Evolutionary conservation across 2,888 invertebrate species (phyloP).

Genomic region (Leucania comma): DNA sequence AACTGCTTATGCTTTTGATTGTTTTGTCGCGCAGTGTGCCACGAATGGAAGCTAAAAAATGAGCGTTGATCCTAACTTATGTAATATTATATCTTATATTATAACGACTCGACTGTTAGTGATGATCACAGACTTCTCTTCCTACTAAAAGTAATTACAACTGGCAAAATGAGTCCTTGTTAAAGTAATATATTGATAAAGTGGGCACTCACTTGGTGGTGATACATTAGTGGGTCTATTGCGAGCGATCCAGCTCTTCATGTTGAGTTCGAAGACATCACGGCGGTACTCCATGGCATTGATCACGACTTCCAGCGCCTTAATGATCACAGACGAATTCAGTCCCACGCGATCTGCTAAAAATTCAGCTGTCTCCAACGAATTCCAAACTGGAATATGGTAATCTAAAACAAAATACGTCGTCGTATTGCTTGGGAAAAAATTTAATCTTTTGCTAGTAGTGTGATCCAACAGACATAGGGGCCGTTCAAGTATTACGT

Average conservation of each 20-base stretch:
- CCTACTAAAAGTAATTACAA: neutral
- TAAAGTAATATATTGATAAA: neutral
- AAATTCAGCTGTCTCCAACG: constrained; percentile 71
- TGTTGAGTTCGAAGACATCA: constrained; percentile 61
- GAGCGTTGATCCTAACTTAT: no score
- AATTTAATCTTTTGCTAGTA: no score
- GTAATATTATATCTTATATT: no score
- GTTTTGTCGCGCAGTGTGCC: no score
- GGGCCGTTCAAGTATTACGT: no score
- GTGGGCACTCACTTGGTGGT: constrained; percentile 30
- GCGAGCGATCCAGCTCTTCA: constrained; percentile 34
- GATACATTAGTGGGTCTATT: constrained; percentile 5
- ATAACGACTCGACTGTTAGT: no score
- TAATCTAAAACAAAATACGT: constrained; percentile 66
- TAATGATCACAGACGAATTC: constrained; percentile 27
- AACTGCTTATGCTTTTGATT: no score
- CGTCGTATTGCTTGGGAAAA: neutral
- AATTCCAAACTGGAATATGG: constrained; percentile 78
- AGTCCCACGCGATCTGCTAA: constrained; percentile 70
- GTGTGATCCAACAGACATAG: no score
- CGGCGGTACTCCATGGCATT: constrained; percentile 73
- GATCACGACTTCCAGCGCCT: constrained; percentile 60
- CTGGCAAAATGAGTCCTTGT: neutral
- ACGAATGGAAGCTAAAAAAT: no score
- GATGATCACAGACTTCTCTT: no score